Evolutionary conservation across 2,888 invertebrate genomes (phyloP), one percentile per base, ranked within the genome.

Genomic region (Liodrosophila aerea): DNA sequence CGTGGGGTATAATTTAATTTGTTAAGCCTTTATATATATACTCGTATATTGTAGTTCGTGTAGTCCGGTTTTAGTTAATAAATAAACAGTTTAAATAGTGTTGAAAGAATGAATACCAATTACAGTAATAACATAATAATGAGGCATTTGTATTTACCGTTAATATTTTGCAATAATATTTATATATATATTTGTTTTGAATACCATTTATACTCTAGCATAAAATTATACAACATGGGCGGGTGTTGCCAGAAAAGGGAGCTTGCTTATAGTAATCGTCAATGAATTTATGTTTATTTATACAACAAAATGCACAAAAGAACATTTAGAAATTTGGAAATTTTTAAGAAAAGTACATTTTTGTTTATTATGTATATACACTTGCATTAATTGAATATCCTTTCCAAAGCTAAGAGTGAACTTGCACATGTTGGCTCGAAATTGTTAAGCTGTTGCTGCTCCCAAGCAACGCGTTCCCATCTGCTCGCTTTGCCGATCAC

Each of bases 231-330:
- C 64, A 85, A 80, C 73, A 53, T 86, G 85, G 87, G 85, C 87
- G 87, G 86, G 85, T 84, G 68, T 71, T 86, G 86, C 86, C 85
- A 76, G 76, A 84, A 85, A 86, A 85, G 86, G 87, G 87, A 70
- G 69, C 59, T 63, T 51, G 47, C 37, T 56, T 30, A 31, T 54
- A 50, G 43, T 41, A 29, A 30, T 49, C 34, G 36, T 52, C 54
- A 47, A 50, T 68, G 49, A 52, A 54, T 57, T 52, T 51, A 37
- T 49, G 49, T 70, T 36, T 40, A 43, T 50, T 43, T 39, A 44
- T 31, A n/a, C 12, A 22, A 22, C 22, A 5, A 22, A 22, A 22
- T 5, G 22, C 22, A 22, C 22, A 22, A 22, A 5, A 22, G n/a
- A 22, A 22, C 22, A 22, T 5, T 4, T 4, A 22, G 22, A 22